phyloP scores from a whole-genome alignment of 2,797 vertebrate species.

The Apogon hyalosoma region DNA sequence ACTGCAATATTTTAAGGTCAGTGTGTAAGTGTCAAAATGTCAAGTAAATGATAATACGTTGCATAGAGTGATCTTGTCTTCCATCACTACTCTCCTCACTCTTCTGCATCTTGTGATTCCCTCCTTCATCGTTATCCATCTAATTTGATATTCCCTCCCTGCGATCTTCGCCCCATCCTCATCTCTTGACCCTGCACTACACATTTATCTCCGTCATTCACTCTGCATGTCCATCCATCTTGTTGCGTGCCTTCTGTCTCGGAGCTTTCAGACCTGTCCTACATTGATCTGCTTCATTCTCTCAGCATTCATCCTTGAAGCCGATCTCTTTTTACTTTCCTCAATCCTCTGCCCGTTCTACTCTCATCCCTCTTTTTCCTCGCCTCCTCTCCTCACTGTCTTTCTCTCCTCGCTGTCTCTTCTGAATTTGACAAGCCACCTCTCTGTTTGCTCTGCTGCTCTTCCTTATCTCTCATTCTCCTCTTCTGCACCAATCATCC shows the following conservation, averaged over 20 bases:
- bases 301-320: conserved; percentile 42
- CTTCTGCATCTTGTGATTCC: conserved; percentile 12
- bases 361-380: conserved; percentile 21
- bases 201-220: conserved; percentile 26
- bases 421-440: conserved; percentile 45
- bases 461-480: conserved; percentile 42
- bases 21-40: no score
- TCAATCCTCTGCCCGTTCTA: conserved; percentile 23
- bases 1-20: no score
- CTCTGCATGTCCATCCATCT: conserved; percentile 45
- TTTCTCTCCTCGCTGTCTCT: conserved; percentile 37
- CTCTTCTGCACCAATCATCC: conserved; percentile 14
- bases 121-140: conserved; percentile 19
- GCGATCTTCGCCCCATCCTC: conserved; percentile 5
- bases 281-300: conserved; percentile 47
- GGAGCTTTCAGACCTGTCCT: conserved; percentile 19
- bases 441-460: conserved; percentile 42
- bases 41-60: background rate
- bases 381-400: conserved; percentile 13
- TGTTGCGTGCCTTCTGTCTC: conserved; percentile 13
- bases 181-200: conserved; percentile 22
- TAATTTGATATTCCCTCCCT: conserved; percentile 16
- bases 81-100: conserved; percentile 1
- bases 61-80: background rate
- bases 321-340: conserved; percentile 19